Conservation (phyloP, 2,113 vertebrate species). For the Poeciliopsis prolifica region DNA sequence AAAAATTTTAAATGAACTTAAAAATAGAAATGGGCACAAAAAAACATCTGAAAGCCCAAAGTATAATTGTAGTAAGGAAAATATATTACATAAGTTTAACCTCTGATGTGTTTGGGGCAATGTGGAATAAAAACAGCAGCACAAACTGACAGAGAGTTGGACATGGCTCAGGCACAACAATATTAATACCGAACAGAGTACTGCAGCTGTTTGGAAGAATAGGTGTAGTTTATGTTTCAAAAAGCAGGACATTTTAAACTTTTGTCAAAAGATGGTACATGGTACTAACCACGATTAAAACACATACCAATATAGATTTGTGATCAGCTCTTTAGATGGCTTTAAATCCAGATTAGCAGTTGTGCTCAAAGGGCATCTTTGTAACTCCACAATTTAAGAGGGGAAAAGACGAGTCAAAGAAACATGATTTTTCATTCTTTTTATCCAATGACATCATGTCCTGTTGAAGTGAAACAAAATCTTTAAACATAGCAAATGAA, state of each 20-base stretch:
- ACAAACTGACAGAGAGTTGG: slow-evolving; percentile 46
- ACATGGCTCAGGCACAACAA: slow-evolving; percentile 57
- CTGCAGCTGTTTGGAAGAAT: slow-evolving; percentile 1
- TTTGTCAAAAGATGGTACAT: not conserved
- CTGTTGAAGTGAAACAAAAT: slow-evolving; percentile 72
- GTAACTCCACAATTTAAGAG: slow-evolving; percentile 21
- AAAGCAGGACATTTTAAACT: not conserved
- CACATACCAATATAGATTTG: slow-evolving; percentile 11
- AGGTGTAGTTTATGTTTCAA: slow-evolving; percentile 4
- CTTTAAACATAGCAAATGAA: slow-evolving; percentile 70
- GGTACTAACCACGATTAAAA: not conserved
- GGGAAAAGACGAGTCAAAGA: slow-evolving; percentile 47
- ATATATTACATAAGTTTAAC: slow-evolving; percentile 67
- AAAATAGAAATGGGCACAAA: slow-evolving; percentile 66
- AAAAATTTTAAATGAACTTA: slow-evolving; percentile 55
- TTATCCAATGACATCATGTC: slow-evolving; percentile 69
- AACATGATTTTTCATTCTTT: slow-evolving; percentile 38
- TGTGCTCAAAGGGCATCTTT: slow-evolving; percentile 23
- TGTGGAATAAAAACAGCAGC: slow-evolving; percentile 64
- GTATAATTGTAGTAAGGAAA: slow-evolving; percentile 72
- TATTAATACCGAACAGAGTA: slow-evolving; percentile 8
- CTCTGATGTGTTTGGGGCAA: slow-evolving; percentile 53
- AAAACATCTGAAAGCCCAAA: slow-evolving; percentile 61
- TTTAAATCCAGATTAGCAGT: slow-evolving; percentile 31
- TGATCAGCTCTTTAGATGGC: slow-evolving; percentile 16